Evolutionary conservation across 2,888 invertebrate genomes (phyloP).

Genomic region (Acholoe squamosa): DNA sequence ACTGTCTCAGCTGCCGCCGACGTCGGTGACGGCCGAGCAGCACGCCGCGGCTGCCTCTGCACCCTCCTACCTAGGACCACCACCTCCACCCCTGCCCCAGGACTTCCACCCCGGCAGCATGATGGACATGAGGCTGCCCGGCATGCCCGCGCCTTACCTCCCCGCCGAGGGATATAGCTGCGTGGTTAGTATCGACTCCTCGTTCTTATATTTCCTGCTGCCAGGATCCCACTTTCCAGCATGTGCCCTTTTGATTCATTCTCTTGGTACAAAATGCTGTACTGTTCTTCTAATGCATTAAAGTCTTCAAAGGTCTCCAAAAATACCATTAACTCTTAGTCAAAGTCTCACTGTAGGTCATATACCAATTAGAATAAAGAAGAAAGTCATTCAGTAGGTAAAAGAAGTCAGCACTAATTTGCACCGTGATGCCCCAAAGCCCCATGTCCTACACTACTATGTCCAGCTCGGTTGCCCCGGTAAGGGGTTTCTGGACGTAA

Average conservation of each 20-base stretch:
- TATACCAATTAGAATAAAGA: no score
- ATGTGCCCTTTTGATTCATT: no score
- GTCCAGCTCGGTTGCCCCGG: not conserved
- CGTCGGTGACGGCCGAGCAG: conserved; percentile 37
- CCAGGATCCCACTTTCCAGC: no score
- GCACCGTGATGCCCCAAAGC: no score
- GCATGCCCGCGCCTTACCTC: conserved; percentile 60
- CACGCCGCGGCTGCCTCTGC: not conserved
- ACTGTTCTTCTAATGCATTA: no score
- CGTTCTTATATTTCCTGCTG: not conserved
- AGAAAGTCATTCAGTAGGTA: no score
- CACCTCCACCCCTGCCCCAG: conserved; percentile 46
- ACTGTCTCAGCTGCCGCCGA: conserved; percentile 11
- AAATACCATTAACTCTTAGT: no score
- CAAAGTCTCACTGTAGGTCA: no score
- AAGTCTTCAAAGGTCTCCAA: no score
- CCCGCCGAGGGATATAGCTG: conserved; percentile 61
- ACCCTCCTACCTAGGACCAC: not conserved
- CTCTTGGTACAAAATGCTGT: no score
- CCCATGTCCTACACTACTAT: not conserved
- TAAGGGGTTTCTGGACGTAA: not conserved
- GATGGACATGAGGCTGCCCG: conserved; percentile 64
- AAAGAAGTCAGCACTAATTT: no score
- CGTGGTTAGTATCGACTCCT: conserved; percentile 56
- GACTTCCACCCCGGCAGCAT: conserved; percentile 59